A percentile compares a stretch with the other conserved stretches of the same genome.
These are phyloP conservation scores for Semnopithecus entellus DNA, from an alignment of 2,113 vertebrate species.

Conservation along the genomic window DNA sequence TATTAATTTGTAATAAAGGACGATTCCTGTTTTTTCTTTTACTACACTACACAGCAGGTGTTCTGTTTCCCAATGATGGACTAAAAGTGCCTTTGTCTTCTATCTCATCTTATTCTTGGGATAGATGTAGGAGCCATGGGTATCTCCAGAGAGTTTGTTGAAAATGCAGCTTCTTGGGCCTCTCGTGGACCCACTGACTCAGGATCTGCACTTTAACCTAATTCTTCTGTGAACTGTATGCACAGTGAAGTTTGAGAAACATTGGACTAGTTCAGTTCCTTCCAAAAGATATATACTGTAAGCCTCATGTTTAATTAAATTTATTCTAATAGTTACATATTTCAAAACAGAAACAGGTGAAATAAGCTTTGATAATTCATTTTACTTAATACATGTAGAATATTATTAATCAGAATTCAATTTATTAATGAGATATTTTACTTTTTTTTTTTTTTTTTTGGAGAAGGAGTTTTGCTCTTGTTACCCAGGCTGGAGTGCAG, in stretches of 20 bases:
- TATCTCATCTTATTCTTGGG: background rate
- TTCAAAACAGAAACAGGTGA: background rate
- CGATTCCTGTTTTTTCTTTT: background rate
- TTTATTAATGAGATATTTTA: background rate
- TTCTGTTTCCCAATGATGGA: background rate
- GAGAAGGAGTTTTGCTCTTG: too few species aligned
- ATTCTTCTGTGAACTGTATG: too few species aligned
- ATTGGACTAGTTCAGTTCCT: background rate
- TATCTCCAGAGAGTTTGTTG: background rate
- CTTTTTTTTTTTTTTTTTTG: too few species aligned
- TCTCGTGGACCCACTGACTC: accelerated
- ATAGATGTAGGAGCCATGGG: accelerated
- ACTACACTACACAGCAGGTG: background rate
- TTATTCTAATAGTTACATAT: background rate
- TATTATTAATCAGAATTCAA: too few species aligned
- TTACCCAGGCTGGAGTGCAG: too few species aligned
- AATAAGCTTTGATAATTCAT: background rate
- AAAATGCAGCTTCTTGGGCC: background rate
- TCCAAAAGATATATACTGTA: accelerated
- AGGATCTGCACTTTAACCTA: background rate
- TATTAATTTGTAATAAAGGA: background rate
- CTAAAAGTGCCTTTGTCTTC: background rate
- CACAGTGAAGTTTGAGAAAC: too few species aligned
- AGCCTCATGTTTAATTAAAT: background rate
- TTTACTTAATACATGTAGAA: background rate